phyloP scores from a whole-genome alignment of 1,140 invertebrate species.

The Kradibia gibbosae region DNA sequence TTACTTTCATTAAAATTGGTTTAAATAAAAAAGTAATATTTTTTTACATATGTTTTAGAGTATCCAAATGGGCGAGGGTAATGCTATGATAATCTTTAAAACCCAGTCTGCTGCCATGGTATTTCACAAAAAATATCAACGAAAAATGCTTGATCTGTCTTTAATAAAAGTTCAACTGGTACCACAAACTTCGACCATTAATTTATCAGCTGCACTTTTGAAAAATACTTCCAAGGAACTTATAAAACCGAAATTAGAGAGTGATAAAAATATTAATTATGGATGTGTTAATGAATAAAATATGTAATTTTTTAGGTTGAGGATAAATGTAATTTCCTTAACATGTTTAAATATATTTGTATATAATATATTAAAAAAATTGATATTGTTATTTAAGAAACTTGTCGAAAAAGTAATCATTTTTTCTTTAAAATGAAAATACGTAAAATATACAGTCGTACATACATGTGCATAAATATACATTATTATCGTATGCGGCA shows the following conservation, averaged over 20 bases:
- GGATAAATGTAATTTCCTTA: conserved; percentile 38
- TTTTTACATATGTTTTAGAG: conserved; percentile 64
- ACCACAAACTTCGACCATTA: conserved; percentile 55
- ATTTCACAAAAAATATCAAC: conserved; percentile 76
- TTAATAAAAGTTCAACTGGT: conserved; percentile 73
- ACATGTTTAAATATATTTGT: conserved; percentile 35
- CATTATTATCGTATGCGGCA: background rate
- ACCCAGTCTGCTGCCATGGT: conserved; percentile 74
- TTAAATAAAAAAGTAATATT: conserved; percentile 33
- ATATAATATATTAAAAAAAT: conserved; percentile 43
- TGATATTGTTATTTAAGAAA: conserved; percentile 33
- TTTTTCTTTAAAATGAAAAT: conserved; percentile 47
- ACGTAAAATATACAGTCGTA: conserved; percentile 37
- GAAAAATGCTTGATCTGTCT: conserved; percentile 75
- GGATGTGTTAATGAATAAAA: conserved; percentile 34
- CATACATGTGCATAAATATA: conserved; percentile 13
- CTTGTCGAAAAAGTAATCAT: conserved; percentile 18
- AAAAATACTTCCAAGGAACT: conserved; percentile 39
- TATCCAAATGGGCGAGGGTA: conserved; percentile 71
- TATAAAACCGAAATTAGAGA: background rate
- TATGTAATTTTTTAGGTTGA: conserved; percentile 42
- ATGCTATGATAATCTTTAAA: conserved; percentile 74
- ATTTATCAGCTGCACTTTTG: conserved; percentile 7
- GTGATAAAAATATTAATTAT: conserved; percentile 31
- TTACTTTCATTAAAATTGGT: conserved; percentile 1